Evolutionary conservation across 2,797 vertebrate genomes (phyloP), one percentile per base, ranked within the genome.

Genomic region (Cygnus olor): DNA sequence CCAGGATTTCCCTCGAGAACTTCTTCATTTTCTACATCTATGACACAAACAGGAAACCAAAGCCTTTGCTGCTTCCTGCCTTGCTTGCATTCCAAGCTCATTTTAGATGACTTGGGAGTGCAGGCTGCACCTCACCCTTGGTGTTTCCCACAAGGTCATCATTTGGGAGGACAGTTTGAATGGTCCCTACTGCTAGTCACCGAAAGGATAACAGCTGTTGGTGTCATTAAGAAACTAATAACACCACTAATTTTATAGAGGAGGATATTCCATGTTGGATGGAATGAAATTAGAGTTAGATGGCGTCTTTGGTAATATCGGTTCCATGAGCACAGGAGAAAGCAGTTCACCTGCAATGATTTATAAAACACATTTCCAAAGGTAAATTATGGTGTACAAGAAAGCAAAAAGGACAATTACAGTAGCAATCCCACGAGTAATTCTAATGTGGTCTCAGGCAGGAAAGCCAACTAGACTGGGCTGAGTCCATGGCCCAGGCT

Each of bases 101-200:
- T 0, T 0, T 11, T 36, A 2, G 9, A 25, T 38, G 30, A 18
- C 5, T 3, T 38, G 22, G 3, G 13, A 53, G 14, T 1, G 2
- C 24, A 61, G 21, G 32, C 21, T 38, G 27, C n/a, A 38, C 11
- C 6, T 17, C 13, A 18, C 2, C 5, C 4, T 24, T 21, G 57
- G 10, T 27, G 32, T 0, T 0, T 63, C n/a, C 18, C 15, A 4
- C 3, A 27, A 51, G 16, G 2, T 18, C 32, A 14, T 47, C 40
- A 28, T 49, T 49, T 8, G 11, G 42, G 9, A 79, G 6, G 15
- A 22, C 14, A 80, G 3, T 5, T 6, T 49, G 32, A 42, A 32
- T 27, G 4, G 1, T 27, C 14, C 7, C 4, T 40, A 8, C 27
- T 32, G 10, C 36, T 54, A 28, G 11, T n/a, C 32, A 54, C 30